phyloP scores from a whole-genome alignment of 2,888 invertebrate species.

The Drosophila macrothrix region DNA sequence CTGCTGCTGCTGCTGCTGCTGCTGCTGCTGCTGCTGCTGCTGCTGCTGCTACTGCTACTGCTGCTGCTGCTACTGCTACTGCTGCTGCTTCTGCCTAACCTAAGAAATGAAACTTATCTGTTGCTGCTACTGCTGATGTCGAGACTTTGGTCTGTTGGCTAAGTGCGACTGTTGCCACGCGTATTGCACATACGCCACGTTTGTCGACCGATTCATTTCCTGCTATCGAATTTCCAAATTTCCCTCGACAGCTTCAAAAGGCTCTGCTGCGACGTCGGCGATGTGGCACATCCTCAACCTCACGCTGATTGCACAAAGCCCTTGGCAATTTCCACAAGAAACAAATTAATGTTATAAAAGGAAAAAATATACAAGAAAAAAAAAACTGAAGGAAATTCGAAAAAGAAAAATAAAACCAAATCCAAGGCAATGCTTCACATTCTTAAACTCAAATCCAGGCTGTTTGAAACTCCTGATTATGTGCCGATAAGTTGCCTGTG shows the following conservation, averaged over 20 bases:
- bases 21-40: not conserved
- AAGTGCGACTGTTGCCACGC: conserved; percentile 32
- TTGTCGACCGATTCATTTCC: conserved; percentile 66
- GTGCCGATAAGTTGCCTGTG: conserved; percentile 66
- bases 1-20: not conserved
- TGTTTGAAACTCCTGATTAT: conserved; percentile 55
- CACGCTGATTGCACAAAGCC: conserved; percentile 77
- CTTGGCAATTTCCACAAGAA: conserved; percentile 64
- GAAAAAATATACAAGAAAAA: conserved; percentile 4
- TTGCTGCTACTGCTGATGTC: conserved; percentile 9
- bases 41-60: conserved; percentile 6
- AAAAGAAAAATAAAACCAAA: not conserved
- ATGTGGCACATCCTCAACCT: conserved; percentile 27
- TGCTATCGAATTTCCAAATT: conserved; percentile 67
- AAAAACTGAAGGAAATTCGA: not conserved
- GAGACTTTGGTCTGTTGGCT: conserved; percentile 4
- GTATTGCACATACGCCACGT: conserved; percentile 63
- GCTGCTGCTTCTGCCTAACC: not conserved
- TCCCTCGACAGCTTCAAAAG: conserved; percentile 53
- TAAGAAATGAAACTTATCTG: conserved; percentile 29
- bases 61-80: not conserved
- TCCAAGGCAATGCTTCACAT: conserved; percentile 45
- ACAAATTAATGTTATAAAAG: conserved; percentile 69
- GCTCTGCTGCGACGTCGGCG: conserved; percentile 29
- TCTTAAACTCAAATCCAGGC: conserved; percentile 39